Evolutionary conservation across 1,140 invertebrate species (phyloP).

Genomic region (Caenorhabditis elegans): DNA sequence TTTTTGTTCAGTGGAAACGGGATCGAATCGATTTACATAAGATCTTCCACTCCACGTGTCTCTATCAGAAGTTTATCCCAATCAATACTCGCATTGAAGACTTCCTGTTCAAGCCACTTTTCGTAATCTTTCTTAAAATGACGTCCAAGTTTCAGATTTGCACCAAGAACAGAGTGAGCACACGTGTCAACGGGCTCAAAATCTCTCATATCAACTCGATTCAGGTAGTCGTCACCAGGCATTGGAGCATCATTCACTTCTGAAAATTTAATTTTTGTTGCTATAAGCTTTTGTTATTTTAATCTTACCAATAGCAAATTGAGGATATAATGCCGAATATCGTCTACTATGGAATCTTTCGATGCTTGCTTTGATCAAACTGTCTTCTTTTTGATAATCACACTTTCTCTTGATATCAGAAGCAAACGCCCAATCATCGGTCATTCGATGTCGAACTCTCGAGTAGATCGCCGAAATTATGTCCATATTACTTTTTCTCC

Average conservation of each 20-base stretch:
- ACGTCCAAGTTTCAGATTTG: conserved; percentile 39
- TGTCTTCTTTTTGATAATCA: conserved; percentile 98
- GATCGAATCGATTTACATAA: not conserved
- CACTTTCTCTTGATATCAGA: conserved; percentile 96
- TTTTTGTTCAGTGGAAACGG: not conserved
- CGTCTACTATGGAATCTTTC: conserved; percentile 92
- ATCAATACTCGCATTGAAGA: conserved; percentile 78
- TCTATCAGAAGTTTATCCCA: conserved; percentile 71
- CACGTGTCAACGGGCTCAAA: conserved; percentile 83
- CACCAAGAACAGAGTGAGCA: conserved; percentile 79
- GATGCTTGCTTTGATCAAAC: conserved; percentile 84
- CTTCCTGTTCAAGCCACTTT: conserved; percentile 92
- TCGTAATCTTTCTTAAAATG: conserved; percentile 87
- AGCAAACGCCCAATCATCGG: conserved; percentile 99
- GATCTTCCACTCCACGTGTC: conserved; percentile 21
- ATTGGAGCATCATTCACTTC: conserved; percentile 37
- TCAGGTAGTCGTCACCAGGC: conserved; percentile 43
- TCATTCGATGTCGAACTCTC: conserved; percentile 81
- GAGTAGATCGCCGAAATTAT: conserved; percentile 98
- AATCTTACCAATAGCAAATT: conserved; percentile 47
- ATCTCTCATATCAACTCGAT: conserved; percentile 69
- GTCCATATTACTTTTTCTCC: conserved; percentile 99
- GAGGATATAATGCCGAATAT: conserved; percentile 71
- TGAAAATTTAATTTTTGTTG: not conserved
- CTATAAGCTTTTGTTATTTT: not conserved